Conservation (phyloP, 2,888 invertebrate species). For the Gisinianus flammeolus region DNA sequence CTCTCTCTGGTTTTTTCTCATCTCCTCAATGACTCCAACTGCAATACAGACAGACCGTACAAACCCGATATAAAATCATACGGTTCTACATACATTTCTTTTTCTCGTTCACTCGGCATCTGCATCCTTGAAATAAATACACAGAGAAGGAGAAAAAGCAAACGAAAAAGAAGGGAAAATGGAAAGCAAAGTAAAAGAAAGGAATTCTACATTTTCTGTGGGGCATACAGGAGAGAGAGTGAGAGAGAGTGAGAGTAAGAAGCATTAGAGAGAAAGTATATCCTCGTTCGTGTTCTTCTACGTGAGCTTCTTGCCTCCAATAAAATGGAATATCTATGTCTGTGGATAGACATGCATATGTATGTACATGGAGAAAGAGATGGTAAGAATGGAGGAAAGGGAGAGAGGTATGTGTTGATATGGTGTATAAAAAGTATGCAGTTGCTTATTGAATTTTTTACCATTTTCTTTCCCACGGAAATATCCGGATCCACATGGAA, state of each 20-base stretch:
- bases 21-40: conserved; percentile 1
- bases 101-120: not conserved
- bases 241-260: not conserved
- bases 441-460: conserved; percentile 37
- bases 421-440: conserved; percentile 18
- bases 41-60: not conserved
- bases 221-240: not conserved
- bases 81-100: not conserved
- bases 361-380: conserved; percentile 14
- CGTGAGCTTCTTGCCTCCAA: not conserved
- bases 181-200: conserved; percentile 3
- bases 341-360: not conserved
- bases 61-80: not conserved
- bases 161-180: not conserved
- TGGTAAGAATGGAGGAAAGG: not conserved
- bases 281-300: not conserved
- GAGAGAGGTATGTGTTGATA: conserved; percentile 21
- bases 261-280: not conserved
- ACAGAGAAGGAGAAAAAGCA: not conserved
- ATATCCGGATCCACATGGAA: not conserved
- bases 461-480: conserved; percentile 9
- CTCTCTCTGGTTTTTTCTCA: not conserved
- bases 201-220: conserved; percentile 22
- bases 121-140: conserved; percentile 16
- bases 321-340: not conserved